Evolutionary conservation across 2,113 vertebrate species (phyloP).

Genomic region (Muscicapa adusta): DNA sequence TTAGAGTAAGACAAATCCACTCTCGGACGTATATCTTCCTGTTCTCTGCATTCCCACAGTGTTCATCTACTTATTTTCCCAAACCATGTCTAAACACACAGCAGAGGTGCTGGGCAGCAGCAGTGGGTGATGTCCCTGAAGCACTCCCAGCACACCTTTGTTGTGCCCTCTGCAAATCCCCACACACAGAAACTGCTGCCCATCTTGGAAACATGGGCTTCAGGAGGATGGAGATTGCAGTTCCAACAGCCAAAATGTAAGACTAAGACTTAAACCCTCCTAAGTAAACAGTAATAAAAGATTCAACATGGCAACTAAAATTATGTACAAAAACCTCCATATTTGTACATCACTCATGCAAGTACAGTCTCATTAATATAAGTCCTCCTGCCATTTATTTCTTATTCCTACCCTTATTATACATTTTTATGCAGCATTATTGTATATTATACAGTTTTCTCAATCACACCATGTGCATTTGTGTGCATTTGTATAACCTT

Average conservation of each 20-base stretch:
- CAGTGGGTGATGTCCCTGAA: neutral
- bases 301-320: neutral
- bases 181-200: neutral
- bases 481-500: neutral
- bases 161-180: neutral
- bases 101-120: neutral
- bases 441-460: neutral
- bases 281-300: neutral
- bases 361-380: neutral
- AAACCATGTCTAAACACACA: rapidly evolving
- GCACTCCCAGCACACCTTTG: neutral
- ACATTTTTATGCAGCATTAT: neutral
- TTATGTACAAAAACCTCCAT: neutral
- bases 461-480: neutral
- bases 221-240: neutral
- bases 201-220: neutral
- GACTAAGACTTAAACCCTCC: neutral
- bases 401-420: neutral
- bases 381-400: neutral
- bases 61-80: neutral
- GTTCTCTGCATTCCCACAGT: neutral
- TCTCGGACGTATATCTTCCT: neutral
- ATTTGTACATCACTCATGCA: neutral
- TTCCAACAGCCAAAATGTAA: neutral
- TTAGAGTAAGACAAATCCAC: neutral